Evolutionary conservation across 2,113 vertebrate genomes (phyloP).

Genomic region (Laterallus jamaicensis): DNA sequence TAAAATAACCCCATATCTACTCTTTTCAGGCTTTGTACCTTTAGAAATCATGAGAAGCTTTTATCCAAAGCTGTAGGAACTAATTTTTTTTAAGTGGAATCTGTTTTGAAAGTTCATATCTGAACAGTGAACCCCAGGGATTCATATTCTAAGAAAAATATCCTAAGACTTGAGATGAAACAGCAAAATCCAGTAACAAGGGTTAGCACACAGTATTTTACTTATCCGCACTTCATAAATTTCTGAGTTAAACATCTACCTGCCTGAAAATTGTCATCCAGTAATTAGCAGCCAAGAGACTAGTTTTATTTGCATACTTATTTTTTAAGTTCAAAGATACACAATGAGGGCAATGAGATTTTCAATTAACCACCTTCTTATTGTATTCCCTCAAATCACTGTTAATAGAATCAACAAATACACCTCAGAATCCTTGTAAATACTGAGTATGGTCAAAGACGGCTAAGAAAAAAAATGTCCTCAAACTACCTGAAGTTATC

Average conservation of each 20-base stretch:
- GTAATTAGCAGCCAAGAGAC: constrained; percentile 3
- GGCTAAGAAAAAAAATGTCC: background rate
- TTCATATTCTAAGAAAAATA: background rate
- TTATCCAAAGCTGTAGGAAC: background rate
- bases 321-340: constrained; percentile 21
- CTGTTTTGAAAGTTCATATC: background rate
- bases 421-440: background rate
- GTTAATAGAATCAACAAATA: background rate
- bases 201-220: background rate
- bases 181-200: background rate
- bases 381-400: background rate
- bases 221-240: background rate
- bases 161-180: background rate
- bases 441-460: background rate
- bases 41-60: background rate
- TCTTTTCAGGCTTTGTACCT: background rate
- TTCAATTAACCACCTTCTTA: background rate
- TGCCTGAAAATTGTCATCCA: background rate
- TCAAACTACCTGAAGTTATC: background rate
- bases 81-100: background rate
- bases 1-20: background rate
- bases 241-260: background rate
- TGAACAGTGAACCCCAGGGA: background rate
- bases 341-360: background rate
- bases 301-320: background rate